A percentile compares a stretch with the other conserved stretches of the same genome.
These are phyloP conservation scores for Ariolimax columbianus DNA, from an alignment of 2,888 invertebrate genomes.

Conservation along the genomic window DNA sequence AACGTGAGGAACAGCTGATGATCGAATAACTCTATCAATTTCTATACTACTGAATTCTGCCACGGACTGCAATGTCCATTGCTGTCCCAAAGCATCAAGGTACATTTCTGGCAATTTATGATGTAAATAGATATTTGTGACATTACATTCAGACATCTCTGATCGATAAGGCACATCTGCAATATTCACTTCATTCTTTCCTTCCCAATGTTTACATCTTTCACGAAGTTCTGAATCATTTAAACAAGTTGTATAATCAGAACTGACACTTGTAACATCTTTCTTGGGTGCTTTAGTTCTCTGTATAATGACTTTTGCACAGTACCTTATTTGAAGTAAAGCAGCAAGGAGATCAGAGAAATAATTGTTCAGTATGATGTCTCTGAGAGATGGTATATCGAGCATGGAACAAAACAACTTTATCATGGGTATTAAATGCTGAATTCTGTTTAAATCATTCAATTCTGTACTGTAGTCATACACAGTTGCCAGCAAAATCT, in stretches of 20 bases:
- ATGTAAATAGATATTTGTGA: background rate
- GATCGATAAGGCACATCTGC: background rate
- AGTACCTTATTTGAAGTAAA: slow-evolving; percentile 37
- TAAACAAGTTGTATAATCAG: background rate
- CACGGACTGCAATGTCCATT: slow-evolving; percentile 35
- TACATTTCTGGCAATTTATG: slow-evolving; percentile 12
- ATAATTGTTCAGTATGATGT: slow-evolving; percentile 33
- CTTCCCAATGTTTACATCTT: background rate
- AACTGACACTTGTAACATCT: background rate
- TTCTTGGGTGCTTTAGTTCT: background rate
- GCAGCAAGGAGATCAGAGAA: slow-evolving; percentile 34
- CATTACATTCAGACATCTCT: background rate
- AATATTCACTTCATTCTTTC: background rate
- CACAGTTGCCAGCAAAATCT: slow-evolving; percentile 45
- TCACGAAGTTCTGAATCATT: background rate
- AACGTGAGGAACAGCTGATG: slow-evolving; percentile 16
- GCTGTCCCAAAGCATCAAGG: slow-evolving; percentile 2
- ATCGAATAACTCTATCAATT: slow-evolving; percentile 30
- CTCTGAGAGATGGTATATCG: slow-evolving; percentile 12
- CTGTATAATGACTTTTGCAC: slow-evolving; percentile 26
- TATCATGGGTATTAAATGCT: slow-evolving; percentile 12
- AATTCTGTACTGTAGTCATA: slow-evolving; percentile 37
- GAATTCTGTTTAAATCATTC: slow-evolving; percentile 29
- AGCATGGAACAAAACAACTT: slow-evolving; percentile 29
- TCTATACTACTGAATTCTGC: slow-evolving; percentile 14